Conservation (phyloP, 2,888 invertebrate genomes). For the Sthenelais limicola region DNA sequence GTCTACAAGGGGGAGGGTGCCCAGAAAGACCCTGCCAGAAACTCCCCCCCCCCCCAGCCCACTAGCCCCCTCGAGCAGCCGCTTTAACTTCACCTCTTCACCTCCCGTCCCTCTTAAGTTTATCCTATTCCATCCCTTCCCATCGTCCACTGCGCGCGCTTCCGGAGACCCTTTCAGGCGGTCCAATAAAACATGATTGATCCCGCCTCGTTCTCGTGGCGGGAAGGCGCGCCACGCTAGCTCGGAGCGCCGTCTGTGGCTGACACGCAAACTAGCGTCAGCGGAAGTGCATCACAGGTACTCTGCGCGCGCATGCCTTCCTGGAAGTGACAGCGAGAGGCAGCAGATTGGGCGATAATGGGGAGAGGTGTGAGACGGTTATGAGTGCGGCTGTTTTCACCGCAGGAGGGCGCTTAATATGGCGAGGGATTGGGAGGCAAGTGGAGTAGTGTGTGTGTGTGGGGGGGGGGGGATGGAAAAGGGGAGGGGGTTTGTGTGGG, state of each 20-base stretch:
- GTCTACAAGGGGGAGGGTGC: no score
- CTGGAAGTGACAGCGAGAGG: not conserved
- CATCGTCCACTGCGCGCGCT: not conserved
- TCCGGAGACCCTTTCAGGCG: constrained; percentile 11
- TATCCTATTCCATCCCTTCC: no score
- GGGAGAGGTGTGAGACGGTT: not conserved
- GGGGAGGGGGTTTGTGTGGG: no score
- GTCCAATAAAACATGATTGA: constrained; percentile 35
- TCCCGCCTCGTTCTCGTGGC: constrained; percentile 30
- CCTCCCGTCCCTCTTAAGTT: no score
- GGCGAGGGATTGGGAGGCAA: no score
- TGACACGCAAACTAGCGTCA: constrained; percentile 29
- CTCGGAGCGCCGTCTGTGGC: constrained; percentile 15
- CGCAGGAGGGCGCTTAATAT: no score
- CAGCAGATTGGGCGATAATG: not conserved
- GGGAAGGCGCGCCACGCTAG: not conserved
- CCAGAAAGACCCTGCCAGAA: no score
- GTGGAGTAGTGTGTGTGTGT: no score
- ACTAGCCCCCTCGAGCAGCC: no score
- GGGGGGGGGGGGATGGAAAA: no score
- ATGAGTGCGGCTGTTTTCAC: constrained; percentile 2
- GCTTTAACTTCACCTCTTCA: no score
- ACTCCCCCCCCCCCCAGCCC: no score
- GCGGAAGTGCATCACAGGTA: constrained; percentile 9
- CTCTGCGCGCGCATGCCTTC: not conserved